Evolutionary conservation across 2,888 invertebrate species (phyloP), one percentile per base, ranked within the genome.

Genomic region (Lymantria dispar): DNA sequence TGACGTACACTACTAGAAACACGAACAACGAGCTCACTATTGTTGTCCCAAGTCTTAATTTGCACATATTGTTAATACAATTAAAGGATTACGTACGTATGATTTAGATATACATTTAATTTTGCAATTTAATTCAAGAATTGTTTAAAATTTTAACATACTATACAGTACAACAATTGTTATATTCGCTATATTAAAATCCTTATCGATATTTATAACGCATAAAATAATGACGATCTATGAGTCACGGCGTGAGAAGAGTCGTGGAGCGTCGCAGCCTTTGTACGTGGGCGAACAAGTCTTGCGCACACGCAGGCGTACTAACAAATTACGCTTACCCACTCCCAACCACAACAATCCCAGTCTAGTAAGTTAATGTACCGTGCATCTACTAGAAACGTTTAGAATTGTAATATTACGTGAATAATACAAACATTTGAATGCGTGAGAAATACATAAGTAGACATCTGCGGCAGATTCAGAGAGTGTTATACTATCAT

Each of bases 261-360:
- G 72, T 64, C 64, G 63, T 56, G 54, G 53, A 60, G 56, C 58
- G 56, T 54, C 61, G 62, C 61, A 50, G 53, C 58, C 65, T 60
- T 60, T 54, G 50, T 52, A 81, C 78, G 88, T 88, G 82, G 88
- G 88, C 74, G 83, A 80, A 58, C 86, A 72, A 57, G 87, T 84
- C 70, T 67, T 68, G 64, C 50, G 65, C 65, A 52, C 62, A 70
- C 75, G 74, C 75, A 71, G 75, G 71, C 80, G 76, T 69, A 80
- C 75, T 70, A 76, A 84, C 84, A 84, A 85, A 85, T 85, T 84
- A 83, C 80, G 76, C 80, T 81, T 83, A 78, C 82, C 78, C 70
- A 76, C 77, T 74, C 69, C 56, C 58, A 45, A 58, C 55, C 60
- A 63, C 66, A 63, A 69, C 68, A 62, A 62, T 54, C 64, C 52